These are phyloP conservation scores for Calyptomena viridis DNA, from an alignment of 2,113 vertebrate genomes.

Conservation along the genomic window DNA sequence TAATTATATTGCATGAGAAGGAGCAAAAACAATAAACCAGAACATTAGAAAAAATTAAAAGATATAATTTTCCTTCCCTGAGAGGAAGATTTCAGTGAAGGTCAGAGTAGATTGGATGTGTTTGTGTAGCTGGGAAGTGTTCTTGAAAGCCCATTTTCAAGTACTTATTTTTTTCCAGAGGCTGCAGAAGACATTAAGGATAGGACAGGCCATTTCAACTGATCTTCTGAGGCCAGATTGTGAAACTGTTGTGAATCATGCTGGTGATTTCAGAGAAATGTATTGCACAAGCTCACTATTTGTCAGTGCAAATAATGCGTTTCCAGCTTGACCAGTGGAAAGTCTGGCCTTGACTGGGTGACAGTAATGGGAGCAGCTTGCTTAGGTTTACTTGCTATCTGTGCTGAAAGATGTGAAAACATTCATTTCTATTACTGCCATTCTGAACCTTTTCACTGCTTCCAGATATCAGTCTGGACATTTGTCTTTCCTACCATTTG, in stretches of 20 bases:
- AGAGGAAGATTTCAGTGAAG: slow-evolving; percentile 37
- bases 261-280: not conserved
- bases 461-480: not conserved
- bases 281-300: not conserved
- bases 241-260: slow-evolving; percentile 27
- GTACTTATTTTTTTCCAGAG: not conserved
- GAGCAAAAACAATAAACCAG: slow-evolving; percentile 42
- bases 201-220: not conserved
- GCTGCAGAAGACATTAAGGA: slow-evolving; percentile 16
- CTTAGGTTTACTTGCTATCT: not conserved
- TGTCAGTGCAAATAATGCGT: not conserved
- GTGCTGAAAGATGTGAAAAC: not conserved
- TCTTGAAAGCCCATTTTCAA: slow-evolving; percentile 8
- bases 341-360: not conserved
- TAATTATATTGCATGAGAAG: slow-evolving; percentile 61
- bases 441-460: not conserved
- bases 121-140: not conserved
- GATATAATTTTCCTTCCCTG: slow-evolving; percentile 36
- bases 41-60: slow-evolving; percentile 49
- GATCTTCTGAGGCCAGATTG: slow-evolving; percentile 28
- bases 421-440: slow-evolving; percentile 6
- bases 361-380: not conserved
- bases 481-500: slow-evolving; percentile 15
- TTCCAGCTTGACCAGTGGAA: slow-evolving; percentile 19
- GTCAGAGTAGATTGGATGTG: slow-evolving; percentile 19